A percentile compares a stretch with the other conserved stretches of the same genome.
Conservation (phyloP, 2,797 vertebrate species). For the Setipinna tenuifilis region DNA sequence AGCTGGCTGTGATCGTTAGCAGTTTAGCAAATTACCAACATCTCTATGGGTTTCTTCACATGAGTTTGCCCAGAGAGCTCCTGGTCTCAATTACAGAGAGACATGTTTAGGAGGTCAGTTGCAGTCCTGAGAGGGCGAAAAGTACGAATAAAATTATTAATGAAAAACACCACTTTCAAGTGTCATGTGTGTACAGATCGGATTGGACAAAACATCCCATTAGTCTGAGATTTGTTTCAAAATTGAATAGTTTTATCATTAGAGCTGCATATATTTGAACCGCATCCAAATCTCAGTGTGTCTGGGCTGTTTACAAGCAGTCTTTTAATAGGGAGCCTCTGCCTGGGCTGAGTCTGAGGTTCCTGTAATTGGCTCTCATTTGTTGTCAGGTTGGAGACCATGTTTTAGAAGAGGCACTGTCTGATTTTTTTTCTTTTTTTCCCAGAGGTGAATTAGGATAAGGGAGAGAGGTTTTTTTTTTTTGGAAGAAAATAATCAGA, state of each 20-base stretch:
- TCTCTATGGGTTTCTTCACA: conserved; percentile 25
- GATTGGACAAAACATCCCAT: conserved; percentile 3
- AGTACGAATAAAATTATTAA: neutral
- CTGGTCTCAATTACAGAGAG: neutral
- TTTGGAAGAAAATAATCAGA: neutral
- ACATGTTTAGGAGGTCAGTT: conserved; percentile 5
- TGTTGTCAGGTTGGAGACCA: neutral
- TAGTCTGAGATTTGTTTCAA: conserved; percentile 11
- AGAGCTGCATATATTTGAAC: neutral
- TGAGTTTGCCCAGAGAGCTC: conserved; percentile 11
- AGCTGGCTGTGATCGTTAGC: conserved; percentile 58
- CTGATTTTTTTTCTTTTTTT: neutral
- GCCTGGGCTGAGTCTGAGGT: neutral
- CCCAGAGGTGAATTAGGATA: neutral
- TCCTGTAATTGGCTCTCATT: neutral
- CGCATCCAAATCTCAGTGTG: neutral
- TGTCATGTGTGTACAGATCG: neutral
- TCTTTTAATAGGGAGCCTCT: neutral
- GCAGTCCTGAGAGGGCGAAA: neutral
- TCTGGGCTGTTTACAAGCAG: neutral
- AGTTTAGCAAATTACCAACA: conserved; percentile 50
- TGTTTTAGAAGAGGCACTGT: neutral
- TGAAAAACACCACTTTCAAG: conserved; percentile 6
- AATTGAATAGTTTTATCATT: neutral
- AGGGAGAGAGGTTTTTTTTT: neutral